Evolutionary conservation across 2,888 invertebrate species (phyloP), one percentile per base, ranked within the genome.

Genomic region (Smittia sp.): DNA sequence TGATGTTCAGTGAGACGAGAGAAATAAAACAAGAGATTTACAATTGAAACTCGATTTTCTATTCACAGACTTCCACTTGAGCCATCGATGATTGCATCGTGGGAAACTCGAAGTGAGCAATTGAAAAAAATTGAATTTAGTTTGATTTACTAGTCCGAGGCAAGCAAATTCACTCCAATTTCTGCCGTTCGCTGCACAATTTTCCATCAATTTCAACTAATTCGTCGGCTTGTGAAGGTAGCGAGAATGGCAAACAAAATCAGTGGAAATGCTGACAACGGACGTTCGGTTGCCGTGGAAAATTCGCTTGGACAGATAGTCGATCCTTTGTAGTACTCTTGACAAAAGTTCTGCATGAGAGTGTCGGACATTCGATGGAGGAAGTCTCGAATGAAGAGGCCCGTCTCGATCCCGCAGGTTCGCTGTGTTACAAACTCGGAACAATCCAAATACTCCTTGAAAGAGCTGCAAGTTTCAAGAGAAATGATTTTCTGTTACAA

Each of bases 401-500:
- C 92, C 0, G 92, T 90, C 69, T 90, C 90, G 69, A 87, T 86
- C 11, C 93, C 92, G 78, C 93, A 93, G 69, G 87, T 85, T 75
- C 85, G 84, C 76, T 87, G 85, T 46, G 92, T 91, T 3, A 89
- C 88, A 76, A 85, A 85, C 78, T 91, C 90, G 0, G 92, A 90
- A 79, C 93, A 93, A 77, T 86, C 85, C 77, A 91, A 85, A 79
- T 91, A 91, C 79, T 91, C 89, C 83, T 90, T 90, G 81, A 93
- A 91, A 72, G 92, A 90, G 82, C 91, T 90, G 87, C 74, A 86
- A 86, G 79, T 41, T 6, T 32, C 15, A 20, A 24, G 27, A 65
- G 39, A 25, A 18, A 18, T 1, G n/a, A n/a, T n/a, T 32, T 32
- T 32, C 9, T 32, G 32, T 32, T 6, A 32, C 32, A 32, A 3